These are phyloP conservation scores for Drosophila azteca DNA, from an alignment of 1,140 invertebrate species.

Conservation along the genomic window DNA sequence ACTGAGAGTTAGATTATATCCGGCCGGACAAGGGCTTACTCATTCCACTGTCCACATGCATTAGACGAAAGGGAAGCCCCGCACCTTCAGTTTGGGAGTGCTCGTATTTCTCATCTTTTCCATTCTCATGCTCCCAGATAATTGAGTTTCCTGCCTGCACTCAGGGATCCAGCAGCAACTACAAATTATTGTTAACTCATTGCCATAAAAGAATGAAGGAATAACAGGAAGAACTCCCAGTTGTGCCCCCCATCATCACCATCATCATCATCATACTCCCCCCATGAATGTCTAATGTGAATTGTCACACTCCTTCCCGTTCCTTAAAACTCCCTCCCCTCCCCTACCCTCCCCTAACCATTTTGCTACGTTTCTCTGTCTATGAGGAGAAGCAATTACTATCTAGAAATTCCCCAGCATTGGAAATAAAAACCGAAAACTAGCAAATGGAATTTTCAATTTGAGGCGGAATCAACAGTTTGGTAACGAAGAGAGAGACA, in stretches of 20 bases:
- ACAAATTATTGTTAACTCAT: slow-evolving; percentile 42
- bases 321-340: slow-evolving; percentile 22
- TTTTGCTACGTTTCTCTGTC: background rate
- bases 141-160: slow-evolving; percentile 44
- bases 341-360: background rate
- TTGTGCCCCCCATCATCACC: background rate
- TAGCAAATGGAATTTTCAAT: slow-evolving; percentile 5
- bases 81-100: slow-evolving; percentile 11
- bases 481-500: slow-evolving; percentile 50
- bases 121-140: slow-evolving; percentile 28
- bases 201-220: slow-evolving; percentile 15
- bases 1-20: slow-evolving; percentile 28
- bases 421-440: slow-evolving; percentile 22
- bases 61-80: background rate
- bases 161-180: slow-evolving; percentile 11
- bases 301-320: slow-evolving; percentile 49
- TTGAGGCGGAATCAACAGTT: slow-evolving; percentile 69
- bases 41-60: background rate
- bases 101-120: slow-evolving; percentile 28
- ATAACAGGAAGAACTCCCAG: slow-evolving; percentile 21
- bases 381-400: slow-evolving; percentile 5
- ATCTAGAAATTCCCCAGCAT: slow-evolving; percentile 36
- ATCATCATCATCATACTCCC: slow-evolving; percentile 25
- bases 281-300: slow-evolving; percentile 66
- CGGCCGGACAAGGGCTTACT: background rate